Evolutionary conservation across 2,888 invertebrate species (phyloP).

Genomic region (Malthinus flaveolus): DNA sequence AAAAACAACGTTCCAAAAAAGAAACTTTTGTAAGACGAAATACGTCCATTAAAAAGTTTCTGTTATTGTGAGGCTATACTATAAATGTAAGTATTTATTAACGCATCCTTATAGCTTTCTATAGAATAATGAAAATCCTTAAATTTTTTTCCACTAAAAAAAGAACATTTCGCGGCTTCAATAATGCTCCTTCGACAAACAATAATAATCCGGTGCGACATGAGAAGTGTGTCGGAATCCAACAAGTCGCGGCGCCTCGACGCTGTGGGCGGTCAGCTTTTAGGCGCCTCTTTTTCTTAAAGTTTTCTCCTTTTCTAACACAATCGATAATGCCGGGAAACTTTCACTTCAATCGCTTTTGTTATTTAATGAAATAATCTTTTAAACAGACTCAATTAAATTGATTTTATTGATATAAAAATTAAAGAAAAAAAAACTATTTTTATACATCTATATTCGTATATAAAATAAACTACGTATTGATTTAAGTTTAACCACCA

Average conservation of each 20-base stretch:
- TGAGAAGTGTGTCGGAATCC: slow-evolving; percentile 53
- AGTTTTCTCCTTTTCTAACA: slow-evolving; percentile 47
- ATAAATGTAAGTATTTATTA: slow-evolving; percentile 9
- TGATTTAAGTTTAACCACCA: no score
- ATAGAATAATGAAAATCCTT: no score
- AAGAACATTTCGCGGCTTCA: slow-evolving; percentile 34
- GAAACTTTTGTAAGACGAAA: neutral
- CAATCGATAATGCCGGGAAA: slow-evolving; percentile 41
- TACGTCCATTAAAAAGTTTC: neutral
- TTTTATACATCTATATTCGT: no score
- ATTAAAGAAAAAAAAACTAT: no score
- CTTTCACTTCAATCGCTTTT: slow-evolving; percentile 42
- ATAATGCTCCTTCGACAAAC: slow-evolving; percentile 48
- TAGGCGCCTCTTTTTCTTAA: slow-evolving; percentile 57
- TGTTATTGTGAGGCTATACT: neutral
- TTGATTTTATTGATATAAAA: no score
- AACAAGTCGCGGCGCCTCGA: slow-evolving; percentile 54
- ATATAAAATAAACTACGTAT: no score
- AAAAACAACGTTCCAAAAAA: no score
- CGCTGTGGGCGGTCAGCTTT: slow-evolving; percentile 53
- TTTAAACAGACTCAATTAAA: no score
- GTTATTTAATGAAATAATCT: neutral
- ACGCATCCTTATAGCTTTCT: no score
- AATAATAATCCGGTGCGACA: slow-evolving; percentile 52
- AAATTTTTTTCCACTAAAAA: neutral